Evolutionary conservation across 1,140 invertebrate species (phyloP), one percentile per base, ranked within the genome.

Genomic region (Diachasmimorpha longicaudata): DNA sequence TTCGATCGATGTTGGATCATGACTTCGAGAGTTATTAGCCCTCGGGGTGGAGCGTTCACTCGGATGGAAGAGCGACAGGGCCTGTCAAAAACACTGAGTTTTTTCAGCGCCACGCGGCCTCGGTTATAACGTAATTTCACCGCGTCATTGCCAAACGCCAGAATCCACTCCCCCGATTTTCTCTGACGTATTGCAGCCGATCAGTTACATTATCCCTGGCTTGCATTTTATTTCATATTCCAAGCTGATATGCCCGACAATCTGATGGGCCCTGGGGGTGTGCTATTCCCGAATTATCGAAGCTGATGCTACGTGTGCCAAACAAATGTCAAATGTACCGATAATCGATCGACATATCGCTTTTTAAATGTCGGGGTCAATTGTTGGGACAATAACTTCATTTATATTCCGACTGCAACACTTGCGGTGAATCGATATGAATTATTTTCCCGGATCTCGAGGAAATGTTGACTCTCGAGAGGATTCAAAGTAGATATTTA

Each of bases 1-100:
- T 63, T 63, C 75, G 78, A 72, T 72, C 1, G 78, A 68, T 77
- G 77, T 78, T 79, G 81, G 77, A 75, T 79, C 75, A 23, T 52
- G n/a, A 63, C 19, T 31, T 23, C 10, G 21, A 25, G 70, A 83
- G 83, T 82, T 81, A 83, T 80, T 82, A 82, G 79, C 81, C 79
- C 79, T 78, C 31, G 31, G 66, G 75, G 39, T 42, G 4, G 39
- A 42, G 39, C 13, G 79, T 77, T 75, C 78, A 68, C 79, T 81
- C 80, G 80, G 70, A 81, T 67, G 80, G 79, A 79, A 81, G 80
- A 81, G 78, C 79, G 80, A 81, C 80, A 80, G 79, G 39, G 77
- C 75, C 82, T 84, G 82, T 83, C 83, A 84, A 81, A 82, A 77
- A 74, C 82, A 82, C 80, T 75, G 79, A 77, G 70, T 79, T 72